Base-by-base conservation (phyloP, 2,888 invertebrate species). In the Thecophora atra region DNA sequence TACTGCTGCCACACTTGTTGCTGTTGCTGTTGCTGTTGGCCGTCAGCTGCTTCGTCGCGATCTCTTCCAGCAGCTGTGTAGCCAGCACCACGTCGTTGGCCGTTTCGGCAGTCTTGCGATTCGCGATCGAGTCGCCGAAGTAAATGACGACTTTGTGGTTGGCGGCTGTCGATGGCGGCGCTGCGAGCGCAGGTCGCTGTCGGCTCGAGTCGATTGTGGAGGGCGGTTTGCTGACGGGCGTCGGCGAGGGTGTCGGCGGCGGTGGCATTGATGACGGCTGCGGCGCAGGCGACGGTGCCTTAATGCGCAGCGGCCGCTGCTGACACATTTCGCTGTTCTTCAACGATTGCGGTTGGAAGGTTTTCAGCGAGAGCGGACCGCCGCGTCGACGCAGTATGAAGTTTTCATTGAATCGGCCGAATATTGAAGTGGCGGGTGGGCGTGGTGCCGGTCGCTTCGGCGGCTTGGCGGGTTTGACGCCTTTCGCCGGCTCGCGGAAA, bases 141-240 rank as follows among this genome's bases (percentile, higher is more conserved):
- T 92, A 92, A 78, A 92, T 91, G 64, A 92, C 91, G n/a, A 92
- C 91, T 87, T 91, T 91, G 81, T 92, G 91, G 77, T 84, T 84
- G 71, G 81, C 88, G 56, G 70, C 42, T 7, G 44, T 70, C 65
- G 19, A 70, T 47, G 19, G 44, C 72, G 58, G 68, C 66, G 26
- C 26, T 24, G 68, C 76, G 64, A 66, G 24, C 44, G 54, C 37
- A 47, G 54, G 62, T 69, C 66, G 24, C 24, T 8, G 68, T 75
- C 64, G 68, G 21, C 8, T 7, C 51, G 26, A 47, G 51, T 30
- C 67, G 28, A n/a, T 19, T 44, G 28, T 30, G n/a, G 47, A 30
- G 1, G 84, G 82, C 68, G 78, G 77, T 74, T 81, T 78, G 73
- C 81, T 81, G 60, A 83, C 78, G 37, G 82, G 81, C 72, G 83